Evolutionary conservation across 37 sponge, comb jelly and placozoan species (phyloP).

Genomic region (Tethya wilhelma): DNA sequence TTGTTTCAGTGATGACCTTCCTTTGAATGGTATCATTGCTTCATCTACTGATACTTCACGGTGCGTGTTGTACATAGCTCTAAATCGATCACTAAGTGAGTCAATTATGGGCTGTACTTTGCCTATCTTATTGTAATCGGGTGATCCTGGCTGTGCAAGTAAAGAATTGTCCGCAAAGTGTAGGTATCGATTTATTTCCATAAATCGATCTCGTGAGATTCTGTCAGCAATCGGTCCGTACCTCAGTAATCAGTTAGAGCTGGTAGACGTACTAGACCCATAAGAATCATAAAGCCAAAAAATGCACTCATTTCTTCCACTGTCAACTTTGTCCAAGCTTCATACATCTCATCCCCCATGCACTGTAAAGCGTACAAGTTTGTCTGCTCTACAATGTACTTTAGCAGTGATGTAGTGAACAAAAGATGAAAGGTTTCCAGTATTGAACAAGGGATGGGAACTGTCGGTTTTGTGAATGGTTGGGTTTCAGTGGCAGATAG

Average conservation of each 20-base stretch:
- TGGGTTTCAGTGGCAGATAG: background rate
- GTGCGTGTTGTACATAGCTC: background rate
- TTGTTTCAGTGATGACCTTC: conserved; percentile 37
- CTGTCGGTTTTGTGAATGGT: conserved; percentile 11
- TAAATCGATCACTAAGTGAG: background rate
- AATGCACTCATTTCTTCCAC: conserved; percentile 20
- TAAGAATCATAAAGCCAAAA: conserved; percentile 20
- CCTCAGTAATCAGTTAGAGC: conserved; percentile 24
- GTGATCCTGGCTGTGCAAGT: conserved; percentile 4
- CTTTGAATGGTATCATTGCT: conserved; percentile 54
- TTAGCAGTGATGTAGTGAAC: conserved; percentile 1
- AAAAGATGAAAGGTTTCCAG: conserved; percentile 25
- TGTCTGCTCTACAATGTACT: conserved; percentile 18
- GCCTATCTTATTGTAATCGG: conserved; percentile 23
- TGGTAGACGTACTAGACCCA: conserved; percentile 21
- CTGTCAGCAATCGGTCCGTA: conserved; percentile 26
- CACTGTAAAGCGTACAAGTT: conserved; percentile 24
- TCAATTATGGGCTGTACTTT: conserved; percentile 39
- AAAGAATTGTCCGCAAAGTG: conserved; percentile 29
- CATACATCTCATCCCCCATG: conserved; percentile 10
- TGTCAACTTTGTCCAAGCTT: background rate
- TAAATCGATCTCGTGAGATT: conserved; percentile 27
- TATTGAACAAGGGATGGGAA: conserved; percentile 20
- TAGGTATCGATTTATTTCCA: conserved; percentile 24
- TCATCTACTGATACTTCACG: conserved; percentile 24